Percentiles rank a stretch among this genome's conserved stretches.
phyloP scores from a whole-genome alignment of 2,113 vertebrate species.

The Gnathonemus echidnorhynchus region DNA sequence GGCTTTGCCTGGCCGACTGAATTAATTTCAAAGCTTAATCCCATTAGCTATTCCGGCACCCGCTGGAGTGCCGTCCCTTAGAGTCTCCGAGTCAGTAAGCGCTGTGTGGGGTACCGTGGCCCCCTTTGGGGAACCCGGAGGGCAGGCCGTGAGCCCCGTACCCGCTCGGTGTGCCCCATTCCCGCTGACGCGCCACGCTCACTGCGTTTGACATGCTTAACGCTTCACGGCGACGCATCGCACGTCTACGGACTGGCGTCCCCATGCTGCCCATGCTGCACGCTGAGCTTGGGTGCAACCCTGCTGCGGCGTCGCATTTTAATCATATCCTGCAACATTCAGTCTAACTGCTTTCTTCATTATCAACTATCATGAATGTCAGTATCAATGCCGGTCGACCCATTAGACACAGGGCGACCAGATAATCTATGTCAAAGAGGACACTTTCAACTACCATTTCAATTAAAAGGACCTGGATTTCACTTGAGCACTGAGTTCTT shows the following conservation, averaged over 20 bases:
- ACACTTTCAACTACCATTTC: background rate
- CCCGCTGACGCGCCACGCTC: background rate
- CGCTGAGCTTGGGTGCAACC: background rate
- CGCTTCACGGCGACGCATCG: background rate
- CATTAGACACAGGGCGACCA: background rate
- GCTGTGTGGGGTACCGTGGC: background rate
- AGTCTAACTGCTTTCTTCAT: background rate
- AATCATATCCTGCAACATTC: background rate
- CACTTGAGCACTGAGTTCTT: background rate
- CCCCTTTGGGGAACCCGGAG: background rate
- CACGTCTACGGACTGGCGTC: background rate
- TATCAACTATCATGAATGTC: background rate
- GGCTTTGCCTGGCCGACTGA: background rate
- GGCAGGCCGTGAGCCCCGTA: background rate
- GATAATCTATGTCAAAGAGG: background rate
- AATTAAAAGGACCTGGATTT: background rate
- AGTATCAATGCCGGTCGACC: background rate
- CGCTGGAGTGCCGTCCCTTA: background rate
- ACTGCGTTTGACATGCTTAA: background rate
- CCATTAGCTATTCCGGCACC: background rate
- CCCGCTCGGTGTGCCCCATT: background rate
- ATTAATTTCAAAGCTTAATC: conserved; percentile 3
- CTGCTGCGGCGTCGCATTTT: background rate
- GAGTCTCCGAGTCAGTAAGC: background rate
- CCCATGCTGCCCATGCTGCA: background rate